Evolutionary conservation across 1,140 invertebrate genomes (phyloP), one percentile per base, ranked within the genome.

Genomic region (Formica selysi): DNA sequence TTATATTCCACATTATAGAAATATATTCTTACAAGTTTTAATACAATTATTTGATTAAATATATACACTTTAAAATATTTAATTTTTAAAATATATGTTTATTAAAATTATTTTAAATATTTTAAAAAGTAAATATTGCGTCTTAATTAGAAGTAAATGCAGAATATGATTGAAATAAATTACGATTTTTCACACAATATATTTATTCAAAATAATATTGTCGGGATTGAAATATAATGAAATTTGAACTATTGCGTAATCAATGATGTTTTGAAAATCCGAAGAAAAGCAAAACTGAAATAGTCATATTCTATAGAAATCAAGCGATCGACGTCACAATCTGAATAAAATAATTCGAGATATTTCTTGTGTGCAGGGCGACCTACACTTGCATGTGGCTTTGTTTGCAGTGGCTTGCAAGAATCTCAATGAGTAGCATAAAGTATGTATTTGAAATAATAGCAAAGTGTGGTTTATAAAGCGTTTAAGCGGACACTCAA

Each of bases 401-500:
- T 32, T 32, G 32, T 32, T 62, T 83, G 54, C 68, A 74, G 13
- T 48, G 38, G 22, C 41, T 29, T 74, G 38, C 54, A 48, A 26
- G 29, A 74, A 74, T 61, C 54, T 44, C 29, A 32, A 16, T 36
- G 79, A 83, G 16, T 54, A 70, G 32, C 26, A 73, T 62, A 57
- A 22, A 44, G 38, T 83, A 83, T 83, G 38, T 68, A 73, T 83
- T 32, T 59, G 38, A 73, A 38, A 71, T 73, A 83, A 83, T 38
- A 73, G 68, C 54, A 44, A 74, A 48, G 79, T 81, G 54, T 83
- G 61, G 79, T 57, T 83, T 61, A 51, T 5, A 74, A 80, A 83
- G 79, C 79, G 79, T 83, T 83, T 26, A 83, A 83, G 79, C 68
- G 68, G 68, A 83, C 79, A 83, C 54, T 74, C 26, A 83, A 83